phyloP scores from a whole-genome alignment of 2,797 vertebrate species.

The Serranus cabrilla region DNA sequence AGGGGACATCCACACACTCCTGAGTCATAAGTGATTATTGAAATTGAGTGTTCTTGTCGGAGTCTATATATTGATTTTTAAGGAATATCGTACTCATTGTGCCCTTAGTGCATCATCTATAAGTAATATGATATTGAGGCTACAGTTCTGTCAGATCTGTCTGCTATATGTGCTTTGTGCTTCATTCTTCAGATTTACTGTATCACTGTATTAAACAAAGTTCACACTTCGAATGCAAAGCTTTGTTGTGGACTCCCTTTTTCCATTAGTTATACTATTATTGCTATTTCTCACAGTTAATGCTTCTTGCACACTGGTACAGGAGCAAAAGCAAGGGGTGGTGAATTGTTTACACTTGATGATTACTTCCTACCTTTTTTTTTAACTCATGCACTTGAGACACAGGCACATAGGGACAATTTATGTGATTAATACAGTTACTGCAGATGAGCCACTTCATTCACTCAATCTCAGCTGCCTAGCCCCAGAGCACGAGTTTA shows the following conservation, averaged over 20 bases:
- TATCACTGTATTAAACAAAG: constrained; percentile 56
- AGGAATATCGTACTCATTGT: no score
- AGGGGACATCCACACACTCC: no score
- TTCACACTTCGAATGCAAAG: constrained; percentile 34
- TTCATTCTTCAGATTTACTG: constrained; percentile 17
- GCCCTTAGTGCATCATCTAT: constrained; percentile 2
- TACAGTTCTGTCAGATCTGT: not conserved
- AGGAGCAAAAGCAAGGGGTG: not conserved
- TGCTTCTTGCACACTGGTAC: not conserved
- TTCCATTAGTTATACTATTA: not conserved
- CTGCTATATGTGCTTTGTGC: constrained; percentile 16
- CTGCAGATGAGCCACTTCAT: not conserved
- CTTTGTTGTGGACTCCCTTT: constrained; percentile 7
- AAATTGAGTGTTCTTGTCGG: no score
- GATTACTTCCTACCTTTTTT: not conserved
- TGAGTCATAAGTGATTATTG: no score
- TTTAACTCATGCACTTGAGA: not conserved
- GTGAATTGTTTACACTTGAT: not conserved
- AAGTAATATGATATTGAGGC: constrained; percentile 11
- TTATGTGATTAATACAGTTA: not conserved
- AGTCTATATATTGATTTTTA: no score
- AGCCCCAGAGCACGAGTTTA: not conserved
- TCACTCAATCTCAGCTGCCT: not conserved
- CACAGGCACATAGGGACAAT: not conserved
- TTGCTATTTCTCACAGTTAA: not conserved